Percentiles rank a stretch among this genome's conserved stretches.
Evolutionary conservation across 2,113 vertebrate species (phyloP).

Genomic region (Macrotis lagotis): DNA sequence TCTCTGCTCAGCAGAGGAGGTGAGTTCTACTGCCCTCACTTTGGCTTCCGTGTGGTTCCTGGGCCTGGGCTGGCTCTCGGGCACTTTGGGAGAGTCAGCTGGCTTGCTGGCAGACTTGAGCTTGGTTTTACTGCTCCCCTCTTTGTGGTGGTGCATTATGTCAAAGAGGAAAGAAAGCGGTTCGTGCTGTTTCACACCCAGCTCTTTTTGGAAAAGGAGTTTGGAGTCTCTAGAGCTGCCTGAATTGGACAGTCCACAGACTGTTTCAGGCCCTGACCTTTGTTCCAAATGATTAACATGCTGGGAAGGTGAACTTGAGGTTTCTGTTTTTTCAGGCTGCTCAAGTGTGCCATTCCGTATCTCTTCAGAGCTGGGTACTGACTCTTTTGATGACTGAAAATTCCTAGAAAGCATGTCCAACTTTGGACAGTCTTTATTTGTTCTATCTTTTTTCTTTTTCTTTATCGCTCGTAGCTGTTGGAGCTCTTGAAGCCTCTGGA

Average conservation of each 20-base stretch:
- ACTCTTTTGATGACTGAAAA: conserved; percentile 87
- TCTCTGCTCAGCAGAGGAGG: conserved; percentile 79
- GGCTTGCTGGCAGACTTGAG: conserved; percentile 84
- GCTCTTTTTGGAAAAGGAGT: conserved; percentile 82
- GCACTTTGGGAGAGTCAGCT: conserved; percentile 71
- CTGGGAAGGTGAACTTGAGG: conserved; percentile 79
- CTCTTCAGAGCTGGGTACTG: conserved; percentile 85
- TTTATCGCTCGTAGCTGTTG: conserved; percentile 91
- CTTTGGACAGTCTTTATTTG: conserved; percentile 86
- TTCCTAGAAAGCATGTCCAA: conserved; percentile 80
- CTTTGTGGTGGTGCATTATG: conserved; percentile 84
- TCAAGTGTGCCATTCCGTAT: conserved; percentile 90
- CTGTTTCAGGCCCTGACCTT: conserved; percentile 46
- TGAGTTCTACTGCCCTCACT: conserved; percentile 83
- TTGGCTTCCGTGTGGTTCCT: conserved; percentile 84
- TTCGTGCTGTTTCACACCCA: conserved; percentile 84
- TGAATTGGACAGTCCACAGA: conserved; percentile 66
- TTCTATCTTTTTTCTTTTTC: conserved; percentile 96
- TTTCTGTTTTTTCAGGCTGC: conserved; percentile 86
- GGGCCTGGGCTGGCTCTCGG: conserved; percentile 81
- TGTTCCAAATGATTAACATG: conserved; percentile 77
- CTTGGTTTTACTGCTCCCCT: conserved; percentile 85
- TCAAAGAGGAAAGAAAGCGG: conserved; percentile 84
- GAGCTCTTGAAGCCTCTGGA: conserved; percentile 91
- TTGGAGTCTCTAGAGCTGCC: conserved; percentile 79